Percentiles rank a stretch among this genome's conserved stretches.
Evolutionary conservation across 2,888 invertebrate genomes (phyloP).

Genomic region (Sipha maydis): DNA sequence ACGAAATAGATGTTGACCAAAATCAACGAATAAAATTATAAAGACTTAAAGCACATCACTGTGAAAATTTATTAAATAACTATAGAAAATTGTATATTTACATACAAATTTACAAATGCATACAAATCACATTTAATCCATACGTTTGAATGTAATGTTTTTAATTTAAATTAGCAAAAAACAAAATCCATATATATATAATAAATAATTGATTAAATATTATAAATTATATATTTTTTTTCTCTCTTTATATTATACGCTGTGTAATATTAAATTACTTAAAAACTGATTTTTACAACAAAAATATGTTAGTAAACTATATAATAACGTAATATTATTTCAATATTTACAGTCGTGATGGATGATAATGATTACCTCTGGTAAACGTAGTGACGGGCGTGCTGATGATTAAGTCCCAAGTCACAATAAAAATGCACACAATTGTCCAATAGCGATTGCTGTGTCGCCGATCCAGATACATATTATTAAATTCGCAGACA

Average conservation of each 20-base stretch:
- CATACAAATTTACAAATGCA: neutral
- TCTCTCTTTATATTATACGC: too few relatives aligned
- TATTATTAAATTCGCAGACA: neutral
- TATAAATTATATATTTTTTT: too few relatives aligned
- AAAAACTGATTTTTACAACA: too few relatives aligned
- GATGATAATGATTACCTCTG: conserved; percentile 40
- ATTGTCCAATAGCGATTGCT: neutral
- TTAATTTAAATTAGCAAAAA: neutral
- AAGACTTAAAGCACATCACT: neutral
- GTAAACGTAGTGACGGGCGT: conserved; percentile 6
- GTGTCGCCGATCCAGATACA: neutral
- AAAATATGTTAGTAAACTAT: too few relatives aligned
- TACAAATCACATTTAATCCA: neutral
- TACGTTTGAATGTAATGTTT: neutral
- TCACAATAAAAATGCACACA: neutral
- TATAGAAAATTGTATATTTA: neutral
- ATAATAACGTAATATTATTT: neutral
- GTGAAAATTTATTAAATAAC: neutral
- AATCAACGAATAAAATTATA: neutral
- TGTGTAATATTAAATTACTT: too few relatives aligned
- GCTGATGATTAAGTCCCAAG: conserved; percentile 2
- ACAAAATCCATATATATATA: too few relatives aligned
- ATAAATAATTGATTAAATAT: too few relatives aligned
- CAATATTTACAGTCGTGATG: neutral
- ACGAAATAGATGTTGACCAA: neutral